Base-by-base conservation (phyloP, 2,888 invertebrate species). In the Hedya salicella region DNA sequence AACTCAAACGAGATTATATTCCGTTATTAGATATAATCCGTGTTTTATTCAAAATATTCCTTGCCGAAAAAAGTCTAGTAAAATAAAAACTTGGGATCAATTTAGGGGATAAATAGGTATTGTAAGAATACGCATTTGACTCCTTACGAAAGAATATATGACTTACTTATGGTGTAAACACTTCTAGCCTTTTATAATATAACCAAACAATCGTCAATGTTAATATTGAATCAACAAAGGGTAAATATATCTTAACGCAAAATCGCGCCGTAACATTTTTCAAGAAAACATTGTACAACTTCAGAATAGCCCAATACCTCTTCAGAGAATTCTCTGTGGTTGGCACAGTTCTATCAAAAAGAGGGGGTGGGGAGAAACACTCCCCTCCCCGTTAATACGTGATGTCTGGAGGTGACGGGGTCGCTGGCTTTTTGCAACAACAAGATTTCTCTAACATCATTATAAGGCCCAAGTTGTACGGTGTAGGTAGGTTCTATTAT, bases 371-470 rank as follows among this genome's bases (percentile, higher is more conserved):
- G 67, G 25, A 54, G 39, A 49, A 67, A 65, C 67, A 65, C 63
- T 69, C 69, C 68, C 68, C 54, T 30, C 68, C 68, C 54, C 32
- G 65, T 62, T 68, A 71, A 71, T 69, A 80, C 78, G 80, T 80
- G 80, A 80, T 77, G 83, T 81, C 80, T 80, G 78, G 75, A 81
- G 80, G 81, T 80, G 77, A 80, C 77, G 77, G 79, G 78, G 77
- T 72, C 70, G 70, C 69, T 66, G 69, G 74, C 71, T 76, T 82
- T 79, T 80, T 80, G 77, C 70, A 70, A 71, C 68, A 69, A 75
- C 72, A 75, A 75, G 76, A 79, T 78, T 79, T 77, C 74, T 74
- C 70, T 74, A 73, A 73, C 71, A 70, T 73, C 71, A 72, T 75
- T 75, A 76, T 73, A 71, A 69, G 71, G 68, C 70, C 69, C 69